Conservation (phyloP, 2,113 vertebrate genomes). For the Tautogolabrus adspersus region DNA sequence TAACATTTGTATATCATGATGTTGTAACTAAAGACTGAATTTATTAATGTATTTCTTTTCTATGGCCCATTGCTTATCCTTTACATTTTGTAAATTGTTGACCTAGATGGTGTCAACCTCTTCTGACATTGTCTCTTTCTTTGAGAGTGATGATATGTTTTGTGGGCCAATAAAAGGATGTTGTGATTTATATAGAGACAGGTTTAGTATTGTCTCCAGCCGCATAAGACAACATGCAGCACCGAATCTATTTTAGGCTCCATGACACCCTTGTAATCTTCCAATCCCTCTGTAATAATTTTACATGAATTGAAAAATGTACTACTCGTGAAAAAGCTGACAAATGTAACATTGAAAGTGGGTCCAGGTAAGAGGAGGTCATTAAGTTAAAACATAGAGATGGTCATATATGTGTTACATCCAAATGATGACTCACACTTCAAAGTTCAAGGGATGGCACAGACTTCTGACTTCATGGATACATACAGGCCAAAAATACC, state of each 20-base stretch:
- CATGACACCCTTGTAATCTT: neutral
- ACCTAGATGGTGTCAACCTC: constrained; percentile 8
- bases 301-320: neutral
- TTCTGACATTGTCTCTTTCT: constrained; percentile 2
- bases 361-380: neutral
- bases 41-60: neutral
- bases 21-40: neutral
- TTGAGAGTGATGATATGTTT: constrained; percentile 28
- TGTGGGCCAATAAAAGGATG: constrained; percentile 24
- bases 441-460: neutral
- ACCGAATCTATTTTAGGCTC: constrained; percentile 3
- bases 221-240: neutral
- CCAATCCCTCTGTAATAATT: neutral
- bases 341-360: neutral
- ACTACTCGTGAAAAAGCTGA: neutral
- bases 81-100: constrained; percentile 1
- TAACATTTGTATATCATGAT: neutral
- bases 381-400: neutral
- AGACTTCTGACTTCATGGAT: constrained; percentile 24
- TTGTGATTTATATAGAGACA: constrained; percentile 25
- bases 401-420: too few relatives aligned
- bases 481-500: constrained; percentile 42
- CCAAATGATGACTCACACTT: neutral
- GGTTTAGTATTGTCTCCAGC: neutral
- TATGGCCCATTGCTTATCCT: neutral